These are phyloP conservation scores for Odontamblyopus rebecca DNA, from an alignment of 2,797 vertebrate species.

Conservation along the genomic window DNA sequence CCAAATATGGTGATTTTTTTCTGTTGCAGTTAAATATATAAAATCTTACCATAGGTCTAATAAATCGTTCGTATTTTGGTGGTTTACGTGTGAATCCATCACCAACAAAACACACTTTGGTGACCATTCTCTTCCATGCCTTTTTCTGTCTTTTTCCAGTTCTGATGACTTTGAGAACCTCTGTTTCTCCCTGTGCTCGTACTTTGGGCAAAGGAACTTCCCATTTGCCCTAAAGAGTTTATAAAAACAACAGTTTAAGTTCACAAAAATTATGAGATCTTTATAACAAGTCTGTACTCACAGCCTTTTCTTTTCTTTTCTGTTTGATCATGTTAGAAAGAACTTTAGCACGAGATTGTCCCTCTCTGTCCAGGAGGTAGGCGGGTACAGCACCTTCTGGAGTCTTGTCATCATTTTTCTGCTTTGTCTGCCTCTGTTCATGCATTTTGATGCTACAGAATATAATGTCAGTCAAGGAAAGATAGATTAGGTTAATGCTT, in stretches of 20 bases:
- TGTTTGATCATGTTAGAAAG: conserved; percentile 99
- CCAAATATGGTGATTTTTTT: background rate
- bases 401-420: conserved; percentile 96
- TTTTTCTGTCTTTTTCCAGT: conserved; percentile 98
- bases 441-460: conserved; percentile 94
- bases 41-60: conserved; percentile 93
- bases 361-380: conserved; percentile 94
- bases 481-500: background rate
- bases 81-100: conserved; percentile 97
- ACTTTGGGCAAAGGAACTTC: conserved; percentile 98
- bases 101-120: conserved; percentile 97
- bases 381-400: conserved; percentile 95
- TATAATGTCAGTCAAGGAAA: background rate
- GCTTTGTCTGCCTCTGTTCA: conserved; percentile 93
- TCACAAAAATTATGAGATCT: background rate
- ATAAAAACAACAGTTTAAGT: background rate
- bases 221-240: conserved; percentile 88
- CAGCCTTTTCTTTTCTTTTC: conserved; percentile 97
- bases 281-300: conserved; percentile 72
- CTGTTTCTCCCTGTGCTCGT: conserved; percentile 95
- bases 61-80: conserved; percentile 97
- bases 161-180: conserved; percentile 94
- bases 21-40: background rate
- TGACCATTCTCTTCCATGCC: conserved; percentile 99
- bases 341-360: conserved; percentile 91